Conservation (phyloP, 2,113 vertebrate species). For the Ictidomys tridecemlineatus region DNA sequence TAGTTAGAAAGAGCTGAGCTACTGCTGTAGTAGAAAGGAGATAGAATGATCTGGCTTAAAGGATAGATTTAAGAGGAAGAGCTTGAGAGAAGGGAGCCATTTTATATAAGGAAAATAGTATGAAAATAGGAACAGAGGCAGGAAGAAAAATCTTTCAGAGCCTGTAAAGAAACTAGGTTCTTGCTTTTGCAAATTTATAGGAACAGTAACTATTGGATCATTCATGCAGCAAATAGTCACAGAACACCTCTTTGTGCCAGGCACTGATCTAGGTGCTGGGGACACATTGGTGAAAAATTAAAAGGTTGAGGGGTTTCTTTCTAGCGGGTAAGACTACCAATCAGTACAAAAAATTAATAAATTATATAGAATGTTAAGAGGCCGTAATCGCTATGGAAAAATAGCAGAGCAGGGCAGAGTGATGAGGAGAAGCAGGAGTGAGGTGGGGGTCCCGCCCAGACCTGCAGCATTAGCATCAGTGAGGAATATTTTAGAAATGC, state of each 20-base stretch:
- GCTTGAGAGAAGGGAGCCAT: not conserved
- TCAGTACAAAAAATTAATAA: not conserved
- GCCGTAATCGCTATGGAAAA: not conserved
- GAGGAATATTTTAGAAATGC: not conserved
- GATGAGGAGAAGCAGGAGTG: not conserved
- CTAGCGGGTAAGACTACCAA: not conserved
- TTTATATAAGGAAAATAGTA: constrained; percentile 8
- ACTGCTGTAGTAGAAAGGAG: not conserved
- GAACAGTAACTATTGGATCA: not conserved
- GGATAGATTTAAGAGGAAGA: not conserved
- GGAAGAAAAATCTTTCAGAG: not conserved
- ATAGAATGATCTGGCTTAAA: not conserved
- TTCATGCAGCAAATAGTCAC: not conserved
- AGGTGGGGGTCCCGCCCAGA: not conserved
- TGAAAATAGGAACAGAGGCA: not conserved
- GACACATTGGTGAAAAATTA: not conserved
- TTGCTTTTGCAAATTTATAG: not conserved
- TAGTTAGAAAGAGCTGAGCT: not conserved
- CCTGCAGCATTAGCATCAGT: not conserved
- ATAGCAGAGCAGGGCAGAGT: not conserved
- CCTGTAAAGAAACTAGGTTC: constrained; percentile 17
- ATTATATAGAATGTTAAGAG: not conserved
- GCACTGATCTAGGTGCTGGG: not conserved
- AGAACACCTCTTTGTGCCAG: not conserved
- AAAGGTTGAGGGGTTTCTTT: not conserved